Evolutionary conservation across 2,113 vertebrate genomes (phyloP).

Genomic region (Nanorana parkeri): DNA sequence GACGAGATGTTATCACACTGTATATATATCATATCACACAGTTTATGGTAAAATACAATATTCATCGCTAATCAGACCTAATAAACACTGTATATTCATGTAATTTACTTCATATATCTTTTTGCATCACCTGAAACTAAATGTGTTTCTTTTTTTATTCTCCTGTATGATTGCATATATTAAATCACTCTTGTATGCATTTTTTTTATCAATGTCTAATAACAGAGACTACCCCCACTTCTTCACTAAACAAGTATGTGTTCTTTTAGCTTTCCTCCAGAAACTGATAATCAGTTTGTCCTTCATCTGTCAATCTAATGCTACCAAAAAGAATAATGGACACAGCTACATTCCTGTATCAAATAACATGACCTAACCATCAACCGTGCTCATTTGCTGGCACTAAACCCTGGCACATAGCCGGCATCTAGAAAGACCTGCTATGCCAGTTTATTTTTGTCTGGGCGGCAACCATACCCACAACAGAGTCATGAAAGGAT

Average conservation of each 20-base stretch:
- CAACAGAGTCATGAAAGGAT: constrained; percentile 7
- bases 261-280: background rate
- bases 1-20: no score
- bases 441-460: background rate
- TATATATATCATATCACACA: no score
- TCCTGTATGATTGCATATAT: no score
- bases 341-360: background rate
- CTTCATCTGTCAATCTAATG: background rate
- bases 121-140: no score
- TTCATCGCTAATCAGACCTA: no score
- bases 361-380: constrained; percentile 11
- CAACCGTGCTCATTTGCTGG: background rate
- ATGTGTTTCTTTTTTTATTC: no score
- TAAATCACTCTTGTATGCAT: no score
- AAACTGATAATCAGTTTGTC: background rate
- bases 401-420: constrained; percentile 1
- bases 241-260: background rate
- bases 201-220: no score
- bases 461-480: constrained; percentile 23
- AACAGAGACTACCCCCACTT: no score
- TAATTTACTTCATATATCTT: no score
- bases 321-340: background rate
- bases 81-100: no score
- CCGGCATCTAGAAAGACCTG: constrained; percentile 27
- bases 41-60: no score